Evolutionary conservation across 1,140 invertebrate species (phyloP).

Genomic region (Diorhabda carinulata): DNA sequence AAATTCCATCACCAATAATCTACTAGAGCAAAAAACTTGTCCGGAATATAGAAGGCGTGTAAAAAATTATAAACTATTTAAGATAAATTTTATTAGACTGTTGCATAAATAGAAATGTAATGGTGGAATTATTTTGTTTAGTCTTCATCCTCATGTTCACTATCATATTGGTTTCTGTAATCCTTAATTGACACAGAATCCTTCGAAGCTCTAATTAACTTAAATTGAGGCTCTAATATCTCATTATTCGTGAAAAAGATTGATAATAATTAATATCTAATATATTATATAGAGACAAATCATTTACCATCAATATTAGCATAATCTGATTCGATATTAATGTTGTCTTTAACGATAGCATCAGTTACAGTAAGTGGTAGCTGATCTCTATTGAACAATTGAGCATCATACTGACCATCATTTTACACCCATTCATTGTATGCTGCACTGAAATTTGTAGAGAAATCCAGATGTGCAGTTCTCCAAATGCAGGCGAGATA

Average conservation of each 20-base stretch:
- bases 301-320: background rate
- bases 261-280: too few relatives aligned
- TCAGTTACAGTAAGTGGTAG: background rate
- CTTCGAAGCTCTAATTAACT: too few relatives aligned
- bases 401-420: slow-evolving; percentile 1
- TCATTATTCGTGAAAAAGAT: background rate
- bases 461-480: background rate
- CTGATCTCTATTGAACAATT: slow-evolving; percentile 1
- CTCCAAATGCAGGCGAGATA: background rate
- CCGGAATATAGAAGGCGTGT: too few relatives aligned
- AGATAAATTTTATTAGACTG: too few relatives aligned
- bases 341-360: background rate
- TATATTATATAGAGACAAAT: background rate
- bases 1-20: too few relatives aligned
- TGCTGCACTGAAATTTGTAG: background rate
- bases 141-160: too few relatives aligned
- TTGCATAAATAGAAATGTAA: too few relatives aligned
- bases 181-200: too few relatives aligned
- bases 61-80: too few relatives aligned
- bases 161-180: too few relatives aligned
- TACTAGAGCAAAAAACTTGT: too few relatives aligned
- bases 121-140: too few relatives aligned
- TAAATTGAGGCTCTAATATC: background rate
- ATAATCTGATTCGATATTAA: background rate
- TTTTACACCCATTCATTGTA: background rate